These are phyloP conservation scores for Allophyes oxyacanthae DNA, from an alignment of 2,888 invertebrate species.

Conservation along the genomic window DNA sequence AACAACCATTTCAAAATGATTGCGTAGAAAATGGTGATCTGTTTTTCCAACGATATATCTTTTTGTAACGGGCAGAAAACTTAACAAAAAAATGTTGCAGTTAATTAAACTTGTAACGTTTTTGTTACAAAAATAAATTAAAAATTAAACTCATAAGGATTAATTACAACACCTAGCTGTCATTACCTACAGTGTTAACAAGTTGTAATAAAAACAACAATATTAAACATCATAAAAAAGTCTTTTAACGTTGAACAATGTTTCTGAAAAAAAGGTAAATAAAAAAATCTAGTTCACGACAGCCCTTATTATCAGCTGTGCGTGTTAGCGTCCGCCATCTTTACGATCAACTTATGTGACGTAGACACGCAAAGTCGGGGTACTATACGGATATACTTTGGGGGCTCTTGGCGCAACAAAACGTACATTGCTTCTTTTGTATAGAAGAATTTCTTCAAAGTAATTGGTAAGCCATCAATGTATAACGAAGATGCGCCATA, in stretches of 20 bases:
- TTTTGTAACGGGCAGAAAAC: no score
- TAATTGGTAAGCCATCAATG: constrained; percentile 8
- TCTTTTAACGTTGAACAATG: constrained; percentile 39
- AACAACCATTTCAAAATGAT: not conserved
- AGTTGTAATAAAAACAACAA: constrained; percentile 46
- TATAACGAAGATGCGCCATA: not conserved
- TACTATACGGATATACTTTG: constrained; percentile 9
- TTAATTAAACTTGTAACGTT: not conserved
- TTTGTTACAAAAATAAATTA: constrained; percentile 8
- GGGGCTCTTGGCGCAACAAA: constrained; percentile 4
- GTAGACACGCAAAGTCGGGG: constrained; percentile 48
- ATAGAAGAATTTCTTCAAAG: not conserved
- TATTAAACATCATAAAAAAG: constrained; percentile 29
- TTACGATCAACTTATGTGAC: constrained; percentile 57
- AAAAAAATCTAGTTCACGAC: constrained; percentile 43
- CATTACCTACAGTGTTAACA: constrained; percentile 42
- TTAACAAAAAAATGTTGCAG: no score
- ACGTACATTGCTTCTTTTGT: constrained; percentile 23
- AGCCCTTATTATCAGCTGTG: constrained; percentile 45
- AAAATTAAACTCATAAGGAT: constrained; percentile 6
- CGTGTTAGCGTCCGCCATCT: constrained; percentile 55
- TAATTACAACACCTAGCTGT: constrained; percentile 38
- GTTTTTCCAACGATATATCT: no score
- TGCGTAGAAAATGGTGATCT: no score
- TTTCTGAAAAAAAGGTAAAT: constrained; percentile 41